These are phyloP conservation scores for Holacanthus passer DNA, from an alignment of 2,113 vertebrate species.

Conservation along the genomic window DNA sequence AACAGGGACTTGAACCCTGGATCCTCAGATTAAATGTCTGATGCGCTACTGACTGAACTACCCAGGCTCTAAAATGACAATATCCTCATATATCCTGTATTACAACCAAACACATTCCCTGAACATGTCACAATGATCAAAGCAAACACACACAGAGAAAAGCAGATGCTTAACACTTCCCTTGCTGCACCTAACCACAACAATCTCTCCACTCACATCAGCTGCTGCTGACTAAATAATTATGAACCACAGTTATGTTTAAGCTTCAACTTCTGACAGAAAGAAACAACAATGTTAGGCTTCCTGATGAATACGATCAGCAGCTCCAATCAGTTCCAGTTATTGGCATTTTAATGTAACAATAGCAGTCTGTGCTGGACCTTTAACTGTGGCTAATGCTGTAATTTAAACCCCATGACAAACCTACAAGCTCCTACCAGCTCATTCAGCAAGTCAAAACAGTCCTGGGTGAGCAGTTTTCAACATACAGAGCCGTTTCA, in stretches of 20 bases:
- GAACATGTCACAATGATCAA: neutral
- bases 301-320: neutral
- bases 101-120: no score
- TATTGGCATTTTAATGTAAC: neutral
- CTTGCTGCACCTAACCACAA: neutral
- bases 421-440: constrained; percentile 24
- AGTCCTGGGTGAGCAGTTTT: neutral
- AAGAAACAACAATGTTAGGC: neutral
- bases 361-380: constrained; percentile 12
- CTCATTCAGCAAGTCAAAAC: neutral
- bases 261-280: neutral
- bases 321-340: neutral
- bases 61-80: constrained; percentile 41
- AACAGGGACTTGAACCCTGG: neutral
- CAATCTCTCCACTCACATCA: neutral
- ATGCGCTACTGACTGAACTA: constrained; percentile 91
- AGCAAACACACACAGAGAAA: neutral
- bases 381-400: constrained; percentile 39
- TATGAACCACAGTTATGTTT: neutral
- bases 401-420: constrained; percentile 70
- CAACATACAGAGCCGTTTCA: neutral
- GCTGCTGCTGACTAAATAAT: constrained; percentile 1
- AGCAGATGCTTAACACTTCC: neutral
- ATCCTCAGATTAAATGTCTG: constrained; percentile 85
- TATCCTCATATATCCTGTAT: neutral